Base-by-base conservation (phyloP, 2,888 invertebrate genomes). In the Mesoligia furuncula region DNA sequence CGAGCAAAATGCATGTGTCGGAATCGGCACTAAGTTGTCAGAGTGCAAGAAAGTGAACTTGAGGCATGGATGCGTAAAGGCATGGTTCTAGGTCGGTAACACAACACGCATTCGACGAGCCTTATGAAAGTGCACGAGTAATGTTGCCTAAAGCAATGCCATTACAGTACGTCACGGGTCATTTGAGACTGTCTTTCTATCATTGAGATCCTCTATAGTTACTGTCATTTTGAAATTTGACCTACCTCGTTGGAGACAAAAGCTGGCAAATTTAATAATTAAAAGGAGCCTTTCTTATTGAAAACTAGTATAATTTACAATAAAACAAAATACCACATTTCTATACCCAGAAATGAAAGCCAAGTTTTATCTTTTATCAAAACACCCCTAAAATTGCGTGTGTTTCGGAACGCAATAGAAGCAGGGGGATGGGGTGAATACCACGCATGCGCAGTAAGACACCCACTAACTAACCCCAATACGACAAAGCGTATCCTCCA, bases 401-500 rank as follows among this genome's bases (percentile, higher is more conserved):
- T 76, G 81, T 84, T 88, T 89, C 72, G 84, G 93, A 94, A 95
- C 95, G 95, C 91, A 92, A 76, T 85, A 74, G 75, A 88, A 84
- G 27, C 67, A 75, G 66, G 80, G 83, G 89, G 89, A 87, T 88
- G 87, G 90, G 88, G 86, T 83, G 83, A 17, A 64, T n/a, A 57
- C 17, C 81, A 84, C 96, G 95, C 96, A 94, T 93, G 96, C 96
- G 92, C 84, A 59, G 7, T 64, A 62, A n/a, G 51, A 73, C 67
- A 85, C 90, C 80, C 81, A 86, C 85, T 72, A 88, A 85, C 92
- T 94, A 94, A 95, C 94, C 95, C 94, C 92, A 93, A 93, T 91
- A 88, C 87, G 83, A 86, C 83, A 87, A 77, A 86, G 88, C 89
- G 87, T 86, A 80, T 86, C 93, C 95, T 91, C 95, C 96, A 96